phyloP scores from a whole-genome alignment of 2,888 invertebrate species.

The Drosophila limbata region DNA sequence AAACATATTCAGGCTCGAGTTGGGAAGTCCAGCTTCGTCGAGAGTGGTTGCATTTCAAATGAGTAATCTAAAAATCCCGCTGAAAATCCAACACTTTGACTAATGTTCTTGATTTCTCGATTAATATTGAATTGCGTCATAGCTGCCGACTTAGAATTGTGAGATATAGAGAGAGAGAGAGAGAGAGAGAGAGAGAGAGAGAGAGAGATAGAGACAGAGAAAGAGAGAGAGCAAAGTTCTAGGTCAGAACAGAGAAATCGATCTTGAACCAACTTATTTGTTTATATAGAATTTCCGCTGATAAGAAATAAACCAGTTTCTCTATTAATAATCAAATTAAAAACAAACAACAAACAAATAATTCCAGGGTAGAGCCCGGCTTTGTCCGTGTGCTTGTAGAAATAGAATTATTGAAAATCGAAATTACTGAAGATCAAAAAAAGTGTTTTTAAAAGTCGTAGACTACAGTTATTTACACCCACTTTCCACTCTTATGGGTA shows the following conservation, averaged over 20 bases:
- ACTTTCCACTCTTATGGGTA: too few relatives aligned
- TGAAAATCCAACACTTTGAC: conserved; percentile 34
- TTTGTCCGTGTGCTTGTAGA: not conserved
- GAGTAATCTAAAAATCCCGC: conserved; percentile 60
- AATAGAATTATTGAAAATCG: too few relatives aligned
- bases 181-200: not conserved
- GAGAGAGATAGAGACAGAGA: too few relatives aligned
- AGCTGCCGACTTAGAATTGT: conserved; percentile 4
- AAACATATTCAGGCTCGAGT: conserved; percentile 14
- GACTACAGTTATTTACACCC: too few relatives aligned
- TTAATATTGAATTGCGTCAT: conserved; percentile 24
- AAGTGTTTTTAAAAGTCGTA: too few relatives aligned
- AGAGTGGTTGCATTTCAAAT: conserved; percentile 18
- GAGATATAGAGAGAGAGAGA: not conserved
- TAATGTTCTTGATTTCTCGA: not conserved
- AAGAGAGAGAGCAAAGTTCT: conserved; percentile 17
- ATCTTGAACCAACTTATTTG: conserved; percentile 43
- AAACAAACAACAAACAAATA: conserved; percentile 12
- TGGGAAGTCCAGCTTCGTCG: conserved; percentile 40
- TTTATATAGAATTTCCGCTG: conserved; percentile 25
- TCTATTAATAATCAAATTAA: conserved; percentile 2
- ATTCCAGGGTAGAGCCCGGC: not conserved
- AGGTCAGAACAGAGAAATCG: not conserved
- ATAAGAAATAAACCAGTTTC: conserved; percentile 43
- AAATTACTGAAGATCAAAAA: too few relatives aligned